These are phyloP conservation scores for Drosophila pseudoobscura DNA, from an alignment of 1,140 invertebrate species.

Conservation along the genomic window DNA sequence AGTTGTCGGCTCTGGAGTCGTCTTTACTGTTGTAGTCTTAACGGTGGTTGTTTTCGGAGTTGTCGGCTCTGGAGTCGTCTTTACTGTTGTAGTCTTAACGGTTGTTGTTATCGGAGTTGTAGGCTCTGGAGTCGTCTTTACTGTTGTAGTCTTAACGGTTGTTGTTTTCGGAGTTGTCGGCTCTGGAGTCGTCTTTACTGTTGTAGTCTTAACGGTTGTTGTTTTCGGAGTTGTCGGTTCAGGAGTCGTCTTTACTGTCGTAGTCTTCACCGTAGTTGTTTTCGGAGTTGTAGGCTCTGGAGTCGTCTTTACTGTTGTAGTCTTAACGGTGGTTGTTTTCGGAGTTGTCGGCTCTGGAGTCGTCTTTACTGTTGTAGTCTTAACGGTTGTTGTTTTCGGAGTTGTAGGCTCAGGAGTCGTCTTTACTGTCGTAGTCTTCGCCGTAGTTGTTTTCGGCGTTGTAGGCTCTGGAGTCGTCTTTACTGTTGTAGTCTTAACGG, in stretches of 20 bases:
- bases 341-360: not conserved
- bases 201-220: not conserved
- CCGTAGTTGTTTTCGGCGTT: not conserved
- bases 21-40: not conserved
- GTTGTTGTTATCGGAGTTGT: not conserved
- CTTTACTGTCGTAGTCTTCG: not conserved
- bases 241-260: not conserved
- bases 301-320: not conserved
- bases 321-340: not conserved
- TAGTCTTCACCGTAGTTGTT: not conserved
- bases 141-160: not conserved
- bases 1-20: not conserved
- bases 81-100: not conserved
- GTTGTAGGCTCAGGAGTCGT: not conserved
- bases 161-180: not conserved
- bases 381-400: not conserved
- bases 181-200: not conserved
- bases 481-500: not conserved
- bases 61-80: not conserved
- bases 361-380: not conserved
- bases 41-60: not conserved
- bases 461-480: not conserved
- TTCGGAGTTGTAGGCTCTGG: not conserved
- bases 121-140: not conserved
- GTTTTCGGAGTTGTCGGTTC: not conserved